phyloP scores from a whole-genome alignment of 2,888 invertebrate genomes.

The Phalangium opilio region DNA sequence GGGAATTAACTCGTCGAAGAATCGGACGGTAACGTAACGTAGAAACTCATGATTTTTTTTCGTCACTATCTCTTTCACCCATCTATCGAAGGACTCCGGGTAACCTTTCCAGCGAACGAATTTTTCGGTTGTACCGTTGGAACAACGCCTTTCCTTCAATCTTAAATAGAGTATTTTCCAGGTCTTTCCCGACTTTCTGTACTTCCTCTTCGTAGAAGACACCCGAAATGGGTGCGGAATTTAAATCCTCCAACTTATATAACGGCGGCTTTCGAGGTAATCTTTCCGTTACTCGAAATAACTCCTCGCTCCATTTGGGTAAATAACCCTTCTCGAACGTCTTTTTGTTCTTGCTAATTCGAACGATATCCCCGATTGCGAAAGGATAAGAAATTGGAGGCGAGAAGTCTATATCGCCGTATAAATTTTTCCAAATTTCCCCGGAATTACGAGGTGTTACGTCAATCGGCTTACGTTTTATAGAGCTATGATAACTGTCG shows the following conservation, averaged over 20 bases:
- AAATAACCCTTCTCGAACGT: constrained; percentile 9
- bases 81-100: too few relatives aligned
- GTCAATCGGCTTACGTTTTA: constrained; percentile 3
- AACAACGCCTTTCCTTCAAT: too few relatives aligned
- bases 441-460: constrained; percentile 5
- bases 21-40: constrained; percentile 21
- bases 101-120: too few relatives aligned
- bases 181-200: too few relatives aligned
- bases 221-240: too few relatives aligned
- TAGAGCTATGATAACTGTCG: constrained; percentile 6
- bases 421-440: constrained; percentile 7
- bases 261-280: too few relatives aligned
- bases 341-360: constrained; percentile 4
- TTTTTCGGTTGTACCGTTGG: too few relatives aligned
- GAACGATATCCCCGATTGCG: constrained; percentile 8
- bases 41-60: constrained; percentile 12
- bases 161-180: too few relatives aligned
- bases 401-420: neutral
- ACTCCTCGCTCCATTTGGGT: constrained; percentile 9
- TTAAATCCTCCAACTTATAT: too few relatives aligned
- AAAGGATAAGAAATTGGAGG: neutral
- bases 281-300: constrained; percentile 1
- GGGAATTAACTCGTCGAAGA: constrained; percentile 22
- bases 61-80: too few relatives aligned
- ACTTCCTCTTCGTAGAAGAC: too few relatives aligned